A percentile compares a stretch with the other conserved stretches of the same genome.
Conservation (phyloP, 2,797 vertebrate species). For the Manis crassicaudata region DNA sequence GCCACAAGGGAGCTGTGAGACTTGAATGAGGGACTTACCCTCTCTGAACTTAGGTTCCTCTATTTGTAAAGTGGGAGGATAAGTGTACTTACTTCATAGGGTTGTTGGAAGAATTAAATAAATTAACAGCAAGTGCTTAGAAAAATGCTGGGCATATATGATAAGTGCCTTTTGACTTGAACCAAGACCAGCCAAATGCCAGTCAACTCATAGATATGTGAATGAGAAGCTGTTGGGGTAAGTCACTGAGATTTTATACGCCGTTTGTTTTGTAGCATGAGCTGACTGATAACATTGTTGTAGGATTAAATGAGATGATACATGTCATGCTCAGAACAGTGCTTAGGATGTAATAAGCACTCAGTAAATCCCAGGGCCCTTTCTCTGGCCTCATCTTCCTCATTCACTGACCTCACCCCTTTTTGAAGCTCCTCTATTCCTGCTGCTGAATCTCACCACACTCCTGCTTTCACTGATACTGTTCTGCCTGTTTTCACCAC, state of each 20-base stretch:
- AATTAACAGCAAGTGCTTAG: neutral
- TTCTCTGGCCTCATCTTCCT: neutral
- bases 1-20: neutral
- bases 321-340: neutral
- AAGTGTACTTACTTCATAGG: neutral
- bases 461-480: neutral
- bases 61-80: neutral
- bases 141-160: neutral
- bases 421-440: neutral
- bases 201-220: neutral
- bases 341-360: neutral
- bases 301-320: neutral
- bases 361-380: neutral
- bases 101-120: neutral
- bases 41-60: neutral
- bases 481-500: neutral
- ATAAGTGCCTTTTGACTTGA: neutral
- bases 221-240: neutral
- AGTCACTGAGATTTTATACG: neutral
- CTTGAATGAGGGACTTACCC: neutral
- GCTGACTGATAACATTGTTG: neutral
- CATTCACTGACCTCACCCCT: neutral
- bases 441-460: neutral
- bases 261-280: neutral
- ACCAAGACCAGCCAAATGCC: neutral